Percentiles rank a stretch among this genome's conserved stretches.
Conservation (phyloP, 2,797 vertebrate species). For the Alfaro cultratus region DNA sequence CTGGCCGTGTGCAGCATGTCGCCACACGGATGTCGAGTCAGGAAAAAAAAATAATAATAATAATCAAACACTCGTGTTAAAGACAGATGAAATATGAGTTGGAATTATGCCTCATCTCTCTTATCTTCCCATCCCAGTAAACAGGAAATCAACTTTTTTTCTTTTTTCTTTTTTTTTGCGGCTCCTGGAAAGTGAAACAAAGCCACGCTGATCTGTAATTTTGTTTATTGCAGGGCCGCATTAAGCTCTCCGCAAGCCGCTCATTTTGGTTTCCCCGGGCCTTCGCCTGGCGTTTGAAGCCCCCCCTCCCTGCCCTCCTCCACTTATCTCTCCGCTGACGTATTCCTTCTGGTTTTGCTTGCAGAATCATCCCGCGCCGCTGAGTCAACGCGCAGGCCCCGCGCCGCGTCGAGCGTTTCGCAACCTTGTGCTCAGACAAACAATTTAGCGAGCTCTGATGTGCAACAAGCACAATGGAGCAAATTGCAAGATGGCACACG, state of each 20-base stretch:
- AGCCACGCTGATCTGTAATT: conserved; percentile 68
- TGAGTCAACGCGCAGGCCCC: conserved; percentile 30
- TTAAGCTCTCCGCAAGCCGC: conserved; percentile 58
- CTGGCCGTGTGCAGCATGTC: conserved; percentile 21
- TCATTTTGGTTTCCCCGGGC: conserved; percentile 54
- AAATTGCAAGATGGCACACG: conserved; percentile 33
- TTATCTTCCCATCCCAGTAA: conserved; percentile 54
- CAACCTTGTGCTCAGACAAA: conserved; percentile 48
- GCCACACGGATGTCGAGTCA: conserved; percentile 43
- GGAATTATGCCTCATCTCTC: conserved; percentile 34
- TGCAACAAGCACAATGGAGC: conserved; percentile 19
- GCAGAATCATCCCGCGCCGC: conserved; percentile 46
- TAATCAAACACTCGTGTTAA: conserved; percentile 30
- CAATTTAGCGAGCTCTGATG: conserved; percentile 54
- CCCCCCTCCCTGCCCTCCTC: neutral
- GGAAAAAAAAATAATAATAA: conserved; percentile 25
- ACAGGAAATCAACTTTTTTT: conserved; percentile 58
- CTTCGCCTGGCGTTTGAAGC: conserved; percentile 38
- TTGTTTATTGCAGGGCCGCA: conserved; percentile 64
- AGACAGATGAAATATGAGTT: conserved; percentile 50
- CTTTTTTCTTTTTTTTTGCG: conserved; percentile 21
- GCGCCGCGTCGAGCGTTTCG: conserved; percentile 33
- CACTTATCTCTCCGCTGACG: conserved; percentile 44
- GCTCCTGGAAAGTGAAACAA: conserved; percentile 54
- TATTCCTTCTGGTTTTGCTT: conserved; percentile 41